Base-by-base conservation (phyloP, 2,113 vertebrate genomes). In the Motacilla alba region DNA sequence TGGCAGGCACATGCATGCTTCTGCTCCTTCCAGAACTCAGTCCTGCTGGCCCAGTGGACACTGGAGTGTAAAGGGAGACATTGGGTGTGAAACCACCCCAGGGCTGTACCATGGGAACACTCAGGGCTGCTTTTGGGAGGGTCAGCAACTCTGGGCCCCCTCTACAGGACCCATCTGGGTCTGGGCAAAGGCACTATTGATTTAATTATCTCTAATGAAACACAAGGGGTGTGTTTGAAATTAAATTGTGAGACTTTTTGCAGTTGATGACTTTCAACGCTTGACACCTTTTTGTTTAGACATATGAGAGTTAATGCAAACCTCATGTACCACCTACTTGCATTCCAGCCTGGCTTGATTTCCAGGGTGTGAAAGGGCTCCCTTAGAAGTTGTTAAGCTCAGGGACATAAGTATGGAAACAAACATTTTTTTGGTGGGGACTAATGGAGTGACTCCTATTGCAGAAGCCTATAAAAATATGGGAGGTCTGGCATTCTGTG, bases 281-380 rank as follows among this genome's bases (percentile, higher is more conserved):
- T 89, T 82, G 70, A 92, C 89, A 93, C 94, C 72, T 90, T 97
- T 93, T 87, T 92, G 82, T 83, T 96, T 93, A 55, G 70, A 56
- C 18, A 72, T 80, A 9, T n/a, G 58, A 78, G 30, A 58, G n/a
- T 55, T 91, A 94, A 94, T 60, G 23, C 22, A 73, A 93, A 93
- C 63, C 80, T 87, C 33, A 62, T 95, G 74, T 95, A 43, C 80
- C 86, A 90, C 60, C 66, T 89, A 90, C 81, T 86, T 66, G 35
- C 7, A 14, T 76, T 95, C 23, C 58, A 75, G 50, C 26, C 22
- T 83, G 72, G 41, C 31, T 78, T 56, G 11, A 11, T 69, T 86
- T 96, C 62, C 77, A 96, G 85, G 33, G 39, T 84, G 59, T 80
- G 76, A 83, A 89, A 33, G 59, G 26, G 16, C 11, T 95, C 56